Evolutionary conservation across 2,888 invertebrate species (phyloP).

Genomic region (Drosophila suboccidentalis): DNA sequence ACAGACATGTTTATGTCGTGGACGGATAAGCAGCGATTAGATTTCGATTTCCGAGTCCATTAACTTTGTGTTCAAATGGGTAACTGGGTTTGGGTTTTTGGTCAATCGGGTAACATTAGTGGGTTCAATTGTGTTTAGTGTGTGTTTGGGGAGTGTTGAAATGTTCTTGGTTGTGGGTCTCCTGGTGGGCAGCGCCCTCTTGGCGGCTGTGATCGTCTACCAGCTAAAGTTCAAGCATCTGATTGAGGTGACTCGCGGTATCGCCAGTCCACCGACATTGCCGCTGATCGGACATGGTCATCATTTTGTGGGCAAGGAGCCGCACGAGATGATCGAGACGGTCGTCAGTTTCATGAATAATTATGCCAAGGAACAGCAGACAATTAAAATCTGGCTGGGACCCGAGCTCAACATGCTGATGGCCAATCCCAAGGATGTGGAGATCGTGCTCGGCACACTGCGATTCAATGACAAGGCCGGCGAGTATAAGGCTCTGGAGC

Average conservation of each 20-base stretch:
- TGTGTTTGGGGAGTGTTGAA: not conserved
- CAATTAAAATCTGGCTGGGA: slow-evolving; percentile 83
- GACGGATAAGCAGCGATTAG: slow-evolving; percentile 43
- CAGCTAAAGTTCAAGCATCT: slow-evolving; percentile 74
- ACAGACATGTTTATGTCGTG: slow-evolving; percentile 1
- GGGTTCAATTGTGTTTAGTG: slow-evolving; percentile 8
- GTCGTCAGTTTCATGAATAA: slow-evolving; percentile 83
- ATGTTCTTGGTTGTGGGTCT: slow-evolving; percentile 68
- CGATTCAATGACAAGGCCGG: slow-evolving; percentile 86
- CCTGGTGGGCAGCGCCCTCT: slow-evolving; percentile 48
- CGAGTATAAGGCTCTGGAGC: slow-evolving; percentile 86
- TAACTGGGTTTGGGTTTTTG: not conserved
- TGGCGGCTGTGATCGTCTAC: slow-evolving; percentile 60
- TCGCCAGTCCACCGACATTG: slow-evolving; percentile 84
- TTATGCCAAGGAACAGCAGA: slow-evolving; percentile 63
- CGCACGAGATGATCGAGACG: slow-evolving; percentile 81
- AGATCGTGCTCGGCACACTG: slow-evolving; percentile 82
- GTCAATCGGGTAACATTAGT: not conserved
- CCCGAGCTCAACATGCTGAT: slow-evolving; percentile 81
- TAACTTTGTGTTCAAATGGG: slow-evolving; percentile 2
- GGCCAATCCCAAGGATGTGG: slow-evolving; percentile 77
- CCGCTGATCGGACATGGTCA: slow-evolving; percentile 87
- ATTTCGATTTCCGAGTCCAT: slow-evolving; percentile 16
- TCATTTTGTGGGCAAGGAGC: slow-evolving; percentile 85
- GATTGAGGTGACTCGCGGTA: slow-evolving; percentile 71